A percentile compares a stretch with the other conserved stretches of the same genome.
Evolutionary conservation across 2,888 invertebrate species (phyloP).

Genomic region (Heteromyza rotundicornis): DNA sequence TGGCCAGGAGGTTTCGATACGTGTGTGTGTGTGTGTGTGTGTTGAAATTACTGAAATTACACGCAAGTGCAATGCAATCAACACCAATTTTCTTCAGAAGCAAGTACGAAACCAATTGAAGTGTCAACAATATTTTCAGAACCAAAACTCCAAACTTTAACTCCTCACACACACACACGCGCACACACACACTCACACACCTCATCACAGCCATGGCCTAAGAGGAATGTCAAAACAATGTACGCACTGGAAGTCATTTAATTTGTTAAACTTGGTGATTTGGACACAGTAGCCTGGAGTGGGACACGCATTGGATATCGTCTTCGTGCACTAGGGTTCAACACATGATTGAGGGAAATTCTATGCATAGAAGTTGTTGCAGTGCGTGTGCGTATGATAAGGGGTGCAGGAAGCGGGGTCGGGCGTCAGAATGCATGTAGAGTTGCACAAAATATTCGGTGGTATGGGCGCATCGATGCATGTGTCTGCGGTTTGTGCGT

Average conservation of each 20-base stretch:
- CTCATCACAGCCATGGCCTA: constrained; percentile 17
- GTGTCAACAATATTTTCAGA: constrained; percentile 20
- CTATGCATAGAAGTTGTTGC: not conserved
- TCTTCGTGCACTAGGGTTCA: not conserved
- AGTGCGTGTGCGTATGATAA: constrained; percentile 6
- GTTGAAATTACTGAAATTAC: too few species aligned
- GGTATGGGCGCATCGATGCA: constrained; percentile 33
- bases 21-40: too few species aligned
- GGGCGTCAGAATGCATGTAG: not conserved
- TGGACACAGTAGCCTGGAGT: constrained; percentile 32
- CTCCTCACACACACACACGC: constrained; percentile 33
- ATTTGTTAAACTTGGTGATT: constrained; percentile 62
- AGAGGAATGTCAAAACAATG: constrained; percentile 53
- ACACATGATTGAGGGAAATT: not conserved
- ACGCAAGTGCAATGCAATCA: constrained; percentile 33
- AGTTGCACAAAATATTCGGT: not conserved
- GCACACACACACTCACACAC: constrained; percentile 34
- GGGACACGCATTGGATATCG: not conserved
- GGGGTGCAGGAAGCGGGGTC: constrained; percentile 2
- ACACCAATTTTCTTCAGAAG: constrained; percentile 42
- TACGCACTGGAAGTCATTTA: constrained; percentile 61
- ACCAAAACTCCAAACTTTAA: constrained; percentile 20
- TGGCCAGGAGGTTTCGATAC: too few species aligned
- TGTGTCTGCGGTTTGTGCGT: constrained; percentile 40
- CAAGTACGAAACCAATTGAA: too few species aligned